These are phyloP conservation scores for Hydrolagus colliei DNA, from an alignment of 2,797 vertebrate genomes.

Conservation along the genomic window DNA sequence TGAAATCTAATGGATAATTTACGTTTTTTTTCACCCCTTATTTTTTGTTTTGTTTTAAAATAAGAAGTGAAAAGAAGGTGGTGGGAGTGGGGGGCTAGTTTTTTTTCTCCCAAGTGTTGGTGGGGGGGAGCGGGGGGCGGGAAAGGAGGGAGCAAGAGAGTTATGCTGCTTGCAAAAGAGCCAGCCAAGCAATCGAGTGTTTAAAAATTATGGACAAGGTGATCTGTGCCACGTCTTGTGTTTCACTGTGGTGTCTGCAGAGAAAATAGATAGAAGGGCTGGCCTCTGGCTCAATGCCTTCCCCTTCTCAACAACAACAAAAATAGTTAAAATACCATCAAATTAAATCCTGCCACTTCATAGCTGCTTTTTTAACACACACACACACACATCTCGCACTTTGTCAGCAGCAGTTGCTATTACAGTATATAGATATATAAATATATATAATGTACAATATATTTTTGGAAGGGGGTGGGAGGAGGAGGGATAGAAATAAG, in stretches of 20 bases:
- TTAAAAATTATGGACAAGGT: conserved; percentile 16
- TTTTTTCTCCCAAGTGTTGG: too few relatives aligned
- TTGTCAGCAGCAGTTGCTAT: background rate
- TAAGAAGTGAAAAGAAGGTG: background rate
- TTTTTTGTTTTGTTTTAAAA: too few relatives aligned
- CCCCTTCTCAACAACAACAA: background rate
- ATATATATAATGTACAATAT: too few relatives aligned
- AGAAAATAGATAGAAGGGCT: conserved; percentile 12
- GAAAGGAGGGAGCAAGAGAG: too few relatives aligned
- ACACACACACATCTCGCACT: background rate
- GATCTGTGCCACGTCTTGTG: conserved; percentile 3
- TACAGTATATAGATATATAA: too few relatives aligned
- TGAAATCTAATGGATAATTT: conserved; percentile 98
- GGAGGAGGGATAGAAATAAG: too few relatives aligned
- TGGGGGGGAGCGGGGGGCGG: background rate
- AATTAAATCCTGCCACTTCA: conserved; percentile 9
- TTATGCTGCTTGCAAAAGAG: too few relatives aligned
- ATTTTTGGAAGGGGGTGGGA: too few relatives aligned
- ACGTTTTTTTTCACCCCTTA: conserved; percentile 47
- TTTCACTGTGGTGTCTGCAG: conserved; percentile 5
- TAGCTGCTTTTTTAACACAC: too few relatives aligned
- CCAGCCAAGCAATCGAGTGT: too few relatives aligned
- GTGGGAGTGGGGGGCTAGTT: background rate
- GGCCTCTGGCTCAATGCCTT: background rate
- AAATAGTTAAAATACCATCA: conserved; percentile 21